Conservation (phyloP, 2,888 invertebrate species). For the Mayetiola destructor region DNA sequence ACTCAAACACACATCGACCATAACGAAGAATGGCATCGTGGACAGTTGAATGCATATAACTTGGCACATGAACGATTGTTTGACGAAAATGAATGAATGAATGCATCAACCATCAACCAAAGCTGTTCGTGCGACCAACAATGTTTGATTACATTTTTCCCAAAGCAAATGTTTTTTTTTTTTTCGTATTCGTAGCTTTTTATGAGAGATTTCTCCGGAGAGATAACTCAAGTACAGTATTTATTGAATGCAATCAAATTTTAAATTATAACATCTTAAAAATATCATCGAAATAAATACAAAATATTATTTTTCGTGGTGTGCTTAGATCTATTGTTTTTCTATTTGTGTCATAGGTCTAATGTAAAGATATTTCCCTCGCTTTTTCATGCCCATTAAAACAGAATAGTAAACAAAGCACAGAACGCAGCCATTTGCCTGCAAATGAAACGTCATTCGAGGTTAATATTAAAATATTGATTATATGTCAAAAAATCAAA, state of each 20-base stretch:
- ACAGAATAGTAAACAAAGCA: background rate
- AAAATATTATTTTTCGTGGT: background rate
- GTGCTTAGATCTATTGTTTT: background rate
- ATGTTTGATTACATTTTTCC: too few species aligned
- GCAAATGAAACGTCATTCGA: too few species aligned
- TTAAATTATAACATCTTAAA: too few species aligned
- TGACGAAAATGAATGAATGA: background rate
- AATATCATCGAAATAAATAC: too few species aligned
- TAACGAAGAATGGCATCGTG: background rate
- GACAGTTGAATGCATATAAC: background rate
- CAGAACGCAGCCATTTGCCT: constrained; percentile 11
- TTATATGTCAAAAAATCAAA: constrained; percentile 2
- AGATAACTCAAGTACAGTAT: too few species aligned
- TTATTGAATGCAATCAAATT: too few species aligned
- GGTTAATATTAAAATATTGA: background rate
- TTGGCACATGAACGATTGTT: background rate
- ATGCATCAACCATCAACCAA: too few species aligned
- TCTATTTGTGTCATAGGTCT: background rate
- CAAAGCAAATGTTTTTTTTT: too few species aligned
- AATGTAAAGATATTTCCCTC: background rate
- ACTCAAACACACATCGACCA: background rate
- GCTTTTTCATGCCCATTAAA: background rate
- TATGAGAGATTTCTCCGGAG: too few species aligned
- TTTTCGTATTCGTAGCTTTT: too few species aligned
- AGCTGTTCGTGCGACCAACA: too few species aligned